Evolutionary conservation across 2,888 invertebrate genomes (phyloP), one percentile per base, ranked within the genome.

Genomic region (Parnassius smintheus): DNA sequence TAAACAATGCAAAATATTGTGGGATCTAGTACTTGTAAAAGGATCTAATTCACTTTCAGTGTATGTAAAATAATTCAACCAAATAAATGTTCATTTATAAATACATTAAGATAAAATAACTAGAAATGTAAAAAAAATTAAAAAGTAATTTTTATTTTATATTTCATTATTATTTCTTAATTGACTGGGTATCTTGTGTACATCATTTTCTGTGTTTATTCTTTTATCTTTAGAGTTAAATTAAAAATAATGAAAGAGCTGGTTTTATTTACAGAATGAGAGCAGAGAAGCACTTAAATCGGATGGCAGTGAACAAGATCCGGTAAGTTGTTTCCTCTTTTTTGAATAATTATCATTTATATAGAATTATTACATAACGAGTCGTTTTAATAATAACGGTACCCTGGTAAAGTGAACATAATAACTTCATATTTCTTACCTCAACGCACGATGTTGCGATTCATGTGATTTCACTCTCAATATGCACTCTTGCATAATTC

Each of bases 231-330:
- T 49, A 12, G n/a, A 11, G 13, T 12, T 13, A 13, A 49, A 9
- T 13, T 49, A 7, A n/a, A 49, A n/a, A 1, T 49, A 12, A 9
- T 8, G 49, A 50, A 22, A 12, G 11, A 3, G 9, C 11, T 25
- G 12, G n/a, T 35, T 11, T 64, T 59, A 60, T 49, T 77, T 79
- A 68, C 90, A 92, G 83, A 95, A 94, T 79, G 94, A 94, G 76
- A 95, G 95, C 2, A 93, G 95, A 79, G 96, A 96, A 79, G 94
- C 95, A 1, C 87, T 96, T 45, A 93, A 94, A 67, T 94, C 95
- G 65, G 96, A 96, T 74, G 95, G 95, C 71, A 96, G 95, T 76
- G 95, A 95, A 80, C 95, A 95, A 77, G 95, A 96, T 76, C 94
- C 95, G 71, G 96, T 96, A 84, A 95, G 95, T 92, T 35, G 7